phyloP scores from a whole-genome alignment of 1,140 invertebrate species.

The Macrostomum lignano region DNA sequence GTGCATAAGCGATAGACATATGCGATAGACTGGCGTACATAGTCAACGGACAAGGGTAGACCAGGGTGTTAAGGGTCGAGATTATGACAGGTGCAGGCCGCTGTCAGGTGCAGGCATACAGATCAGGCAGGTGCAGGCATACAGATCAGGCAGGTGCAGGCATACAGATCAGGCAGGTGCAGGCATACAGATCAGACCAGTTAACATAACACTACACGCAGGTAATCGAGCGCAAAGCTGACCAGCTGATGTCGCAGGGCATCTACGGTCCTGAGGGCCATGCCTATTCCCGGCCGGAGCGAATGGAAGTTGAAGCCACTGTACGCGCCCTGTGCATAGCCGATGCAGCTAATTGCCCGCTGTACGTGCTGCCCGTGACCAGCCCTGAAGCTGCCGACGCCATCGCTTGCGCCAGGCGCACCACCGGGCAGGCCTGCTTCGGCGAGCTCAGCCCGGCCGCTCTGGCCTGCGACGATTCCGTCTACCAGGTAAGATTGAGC shows the following conservation, averaged over 20 bases:
- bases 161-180: no score
- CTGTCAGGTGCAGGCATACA: no score
- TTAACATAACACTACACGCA: no score
- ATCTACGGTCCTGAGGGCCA: conserved; percentile 83
- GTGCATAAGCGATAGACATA: no score
- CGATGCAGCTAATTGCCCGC: conserved; percentile 54
- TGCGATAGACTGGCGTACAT: no score
- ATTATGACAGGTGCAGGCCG: no score
- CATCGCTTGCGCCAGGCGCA: conserved; percentile 39
- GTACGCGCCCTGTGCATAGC: conserved; percentile 71
- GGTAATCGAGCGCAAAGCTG: conserved; percentile 43
- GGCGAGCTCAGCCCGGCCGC: conserved; percentile 70
- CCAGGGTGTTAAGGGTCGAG: no score
- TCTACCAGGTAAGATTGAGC: no score
- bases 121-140: no score
- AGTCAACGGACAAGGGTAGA: no score
- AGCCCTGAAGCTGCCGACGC: conserved; percentile 55
- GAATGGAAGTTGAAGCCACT: conserved; percentile 78
- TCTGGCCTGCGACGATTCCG: conserved; percentile 30
- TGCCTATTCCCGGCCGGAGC: conserved; percentile 70
- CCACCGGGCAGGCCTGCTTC: conserved; percentile 43
- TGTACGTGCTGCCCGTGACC: conserved; percentile 91
- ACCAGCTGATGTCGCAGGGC: conserved; percentile 49
- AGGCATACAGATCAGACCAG: no score
- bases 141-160: no score